Percentiles rank a stretch among this genome's conserved stretches.
Evolutionary conservation across 2,888 invertebrate genomes (phyloP).

Genomic region (Lathronympha strigana): DNA sequence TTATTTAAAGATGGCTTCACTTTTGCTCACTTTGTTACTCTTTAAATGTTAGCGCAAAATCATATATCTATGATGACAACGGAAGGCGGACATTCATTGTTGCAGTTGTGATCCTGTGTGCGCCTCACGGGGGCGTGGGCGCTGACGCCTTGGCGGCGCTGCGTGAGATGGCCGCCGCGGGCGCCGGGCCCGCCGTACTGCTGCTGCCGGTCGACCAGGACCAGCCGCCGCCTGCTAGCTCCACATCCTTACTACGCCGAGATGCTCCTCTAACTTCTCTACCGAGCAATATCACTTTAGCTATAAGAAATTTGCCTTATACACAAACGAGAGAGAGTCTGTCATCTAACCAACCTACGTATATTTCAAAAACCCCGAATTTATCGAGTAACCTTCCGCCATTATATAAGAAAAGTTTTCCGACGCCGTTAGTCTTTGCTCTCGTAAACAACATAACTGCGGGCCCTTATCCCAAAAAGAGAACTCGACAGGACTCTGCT

Average conservation of each 20-base stretch:
- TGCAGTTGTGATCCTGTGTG: slow-evolving; percentile 59
- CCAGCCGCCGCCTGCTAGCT: slow-evolving; percentile 13
- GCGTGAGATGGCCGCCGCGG: slow-evolving; percentile 39
- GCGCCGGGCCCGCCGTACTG: slow-evolving; percentile 46
- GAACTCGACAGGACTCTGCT: slow-evolving; percentile 43
- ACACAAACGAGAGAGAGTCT: slow-evolving; percentile 43
- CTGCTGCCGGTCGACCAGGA: slow-evolving; percentile 28
- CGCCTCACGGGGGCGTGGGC: slow-evolving; percentile 45
- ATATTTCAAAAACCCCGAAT: slow-evolving; percentile 45
- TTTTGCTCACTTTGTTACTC: too few relatives aligned
- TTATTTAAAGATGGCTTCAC: too few relatives aligned
- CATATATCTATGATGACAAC: neutral
- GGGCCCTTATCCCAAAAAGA: slow-evolving; percentile 42
- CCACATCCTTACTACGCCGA: neutral
- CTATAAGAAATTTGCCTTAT: slow-evolving; percentile 48
- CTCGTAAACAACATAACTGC: slow-evolving; percentile 44
- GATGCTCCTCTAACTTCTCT: slow-evolving; percentile 40
- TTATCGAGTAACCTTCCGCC: slow-evolving; percentile 47
- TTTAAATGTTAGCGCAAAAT: too few relatives aligned
- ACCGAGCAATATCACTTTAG: slow-evolving; percentile 54
- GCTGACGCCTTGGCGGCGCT: slow-evolving; percentile 38
- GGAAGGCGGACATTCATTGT: slow-evolving; percentile 5
- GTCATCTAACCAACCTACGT: slow-evolving; percentile 38
- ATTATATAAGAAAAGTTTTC: slow-evolving; percentile 49
- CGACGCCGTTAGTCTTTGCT: slow-evolving; percentile 45